These are phyloP conservation scores for Atrichornis clamosus DNA, from an alignment of 2,113 vertebrate species.

Conservation along the genomic window DNA sequence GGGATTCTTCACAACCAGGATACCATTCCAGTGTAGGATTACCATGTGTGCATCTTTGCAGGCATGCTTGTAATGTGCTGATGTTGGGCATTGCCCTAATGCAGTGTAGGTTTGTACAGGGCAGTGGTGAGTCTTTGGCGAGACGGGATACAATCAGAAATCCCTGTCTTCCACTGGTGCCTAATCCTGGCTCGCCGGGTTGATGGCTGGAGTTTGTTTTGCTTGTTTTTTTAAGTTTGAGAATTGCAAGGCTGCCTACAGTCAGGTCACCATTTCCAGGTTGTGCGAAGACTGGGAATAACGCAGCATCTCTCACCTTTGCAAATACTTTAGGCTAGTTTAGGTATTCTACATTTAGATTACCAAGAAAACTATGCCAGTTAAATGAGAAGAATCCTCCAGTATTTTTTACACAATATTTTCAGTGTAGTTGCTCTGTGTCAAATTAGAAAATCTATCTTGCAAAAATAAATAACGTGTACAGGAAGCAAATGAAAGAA, in stretches of 20 bases:
- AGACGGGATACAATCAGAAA: neutral
- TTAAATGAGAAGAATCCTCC: neutral
- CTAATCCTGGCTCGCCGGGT: neutral
- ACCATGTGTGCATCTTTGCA: accelerated
- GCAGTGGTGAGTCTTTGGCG: neutral
- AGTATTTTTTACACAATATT: neutral
- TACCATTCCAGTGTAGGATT: neutral
- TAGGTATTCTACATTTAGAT: neutral
- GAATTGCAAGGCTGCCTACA: neutral
- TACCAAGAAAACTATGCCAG: neutral
- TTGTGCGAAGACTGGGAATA: neutral
- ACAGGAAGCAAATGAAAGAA: neutral
- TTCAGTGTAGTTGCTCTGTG: neutral
- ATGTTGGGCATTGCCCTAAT: slow-evolving; percentile 12
- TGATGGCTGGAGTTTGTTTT: neutral
- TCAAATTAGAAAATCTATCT: neutral
- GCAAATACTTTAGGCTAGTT: neutral
- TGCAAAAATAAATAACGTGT: neutral
- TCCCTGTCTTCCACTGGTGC: neutral
- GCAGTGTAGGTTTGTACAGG: neutral
- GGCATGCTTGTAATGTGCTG: slow-evolving; percentile 11
- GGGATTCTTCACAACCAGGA: neutral
- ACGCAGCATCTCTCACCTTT: neutral
- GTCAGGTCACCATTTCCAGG: neutral
- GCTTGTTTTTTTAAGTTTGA: neutral